Evolutionary conservation across 2,888 invertebrate species (phyloP).

Genomic region (Chrysotoxum bicinctum): DNA sequence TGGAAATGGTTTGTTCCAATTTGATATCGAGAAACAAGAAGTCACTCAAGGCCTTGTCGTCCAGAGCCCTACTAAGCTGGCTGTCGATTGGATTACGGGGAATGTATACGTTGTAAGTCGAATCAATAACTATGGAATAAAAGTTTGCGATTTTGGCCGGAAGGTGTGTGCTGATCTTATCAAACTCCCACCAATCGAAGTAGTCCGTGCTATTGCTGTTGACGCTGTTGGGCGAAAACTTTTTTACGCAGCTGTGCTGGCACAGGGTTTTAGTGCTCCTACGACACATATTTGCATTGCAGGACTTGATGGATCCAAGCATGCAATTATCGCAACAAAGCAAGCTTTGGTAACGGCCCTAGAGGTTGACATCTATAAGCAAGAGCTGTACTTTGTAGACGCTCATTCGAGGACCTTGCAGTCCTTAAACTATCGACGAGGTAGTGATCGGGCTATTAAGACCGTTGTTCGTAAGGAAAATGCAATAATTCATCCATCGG

Average conservation of each 20-base stretch:
- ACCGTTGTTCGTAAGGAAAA: slow-evolving; percentile 82
- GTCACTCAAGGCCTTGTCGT: slow-evolving; percentile 80
- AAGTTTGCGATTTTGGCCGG: slow-evolving; percentile 83
- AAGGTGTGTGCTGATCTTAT: slow-evolving; percentile 84
- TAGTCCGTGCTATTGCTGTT: slow-evolving; percentile 85
- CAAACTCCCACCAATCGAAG: slow-evolving; percentile 82
- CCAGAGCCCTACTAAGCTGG: slow-evolving; percentile 83
- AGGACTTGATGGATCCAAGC: slow-evolving; percentile 83
- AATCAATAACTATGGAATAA: slow-evolving; percentile 79
- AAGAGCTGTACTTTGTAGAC: slow-evolving; percentile 90
- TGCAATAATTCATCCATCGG: slow-evolving; percentile 84
- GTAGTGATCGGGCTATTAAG: slow-evolving; percentile 79
- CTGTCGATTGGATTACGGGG: slow-evolving; percentile 89
- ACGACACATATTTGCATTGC: slow-evolving; percentile 83
- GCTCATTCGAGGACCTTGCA: slow-evolving; percentile 83
- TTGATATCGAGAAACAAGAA: slow-evolving; percentile 78
- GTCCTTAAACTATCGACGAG: slow-evolving; percentile 82
- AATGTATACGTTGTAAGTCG: slow-evolving; percentile 87
- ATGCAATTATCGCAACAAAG: slow-evolving; percentile 80
- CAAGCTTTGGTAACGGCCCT: slow-evolving; percentile 81
- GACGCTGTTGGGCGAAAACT: slow-evolving; percentile 85
- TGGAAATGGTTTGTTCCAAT: slow-evolving; percentile 80
- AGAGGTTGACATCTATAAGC: slow-evolving; percentile 83
- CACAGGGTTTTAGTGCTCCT: slow-evolving; percentile 81
- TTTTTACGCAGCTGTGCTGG: slow-evolving; percentile 84